These are phyloP conservation scores for Poecilobothrus nobilitatus DNA, from an alignment of 2,888 invertebrate species.

Conservation along the genomic window DNA sequence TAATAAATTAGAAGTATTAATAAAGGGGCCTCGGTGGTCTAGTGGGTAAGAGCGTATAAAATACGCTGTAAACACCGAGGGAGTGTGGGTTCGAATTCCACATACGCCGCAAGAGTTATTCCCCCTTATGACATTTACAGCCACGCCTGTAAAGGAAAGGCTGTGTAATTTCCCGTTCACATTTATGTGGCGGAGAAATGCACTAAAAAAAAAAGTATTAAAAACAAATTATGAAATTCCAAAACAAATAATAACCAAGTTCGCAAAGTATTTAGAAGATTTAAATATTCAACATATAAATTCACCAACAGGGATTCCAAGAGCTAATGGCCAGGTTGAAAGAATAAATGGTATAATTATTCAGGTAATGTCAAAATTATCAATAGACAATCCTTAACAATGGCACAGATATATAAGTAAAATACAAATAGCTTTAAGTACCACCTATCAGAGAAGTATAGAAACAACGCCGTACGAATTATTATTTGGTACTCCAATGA, in stretches of 20 bases:
- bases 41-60: no score
- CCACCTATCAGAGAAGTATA: not conserved
- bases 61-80: no score
- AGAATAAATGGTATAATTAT: slow-evolving; percentile 17
- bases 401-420: slow-evolving; percentile 9
- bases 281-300: not conserved
- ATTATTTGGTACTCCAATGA: slow-evolving; percentile 7
- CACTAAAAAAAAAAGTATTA: no score
- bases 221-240: not conserved
- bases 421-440: slow-evolving; percentile 12
- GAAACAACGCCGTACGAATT: slow-evolving; percentile 13
- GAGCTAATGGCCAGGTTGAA: slow-evolving; percentile 22
- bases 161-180: no score
- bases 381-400: not conserved
- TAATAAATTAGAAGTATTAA: not conserved
- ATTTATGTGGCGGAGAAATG: no score
- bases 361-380: slow-evolving; percentile 19
- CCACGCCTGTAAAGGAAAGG: no score
- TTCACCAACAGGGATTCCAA: slow-evolving; percentile 23
- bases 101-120: no score
- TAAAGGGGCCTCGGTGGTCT: no score
- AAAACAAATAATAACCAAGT: not conserved
- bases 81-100: no score
- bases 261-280: slow-evolving; percentile 10
- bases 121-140: no score